These are phyloP conservation scores for Falco columbarius DNA, from an alignment of 2,797 vertebrate genomes.

Conservation along the genomic window DNA sequence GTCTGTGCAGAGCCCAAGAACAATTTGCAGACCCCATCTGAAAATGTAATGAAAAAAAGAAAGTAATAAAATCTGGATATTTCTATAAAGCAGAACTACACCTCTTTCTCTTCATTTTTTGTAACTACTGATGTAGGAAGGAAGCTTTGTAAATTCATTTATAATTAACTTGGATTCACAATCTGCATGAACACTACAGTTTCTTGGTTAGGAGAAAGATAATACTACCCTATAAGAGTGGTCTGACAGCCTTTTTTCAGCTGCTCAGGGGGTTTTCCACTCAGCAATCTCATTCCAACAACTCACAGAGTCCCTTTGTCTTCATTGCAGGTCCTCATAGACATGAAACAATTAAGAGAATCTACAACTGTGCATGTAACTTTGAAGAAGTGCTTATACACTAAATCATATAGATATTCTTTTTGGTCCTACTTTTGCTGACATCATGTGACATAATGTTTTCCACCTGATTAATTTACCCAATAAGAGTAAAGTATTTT, in stretches of 20 bases:
- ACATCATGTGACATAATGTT: neutral
- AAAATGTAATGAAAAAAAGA: neutral
- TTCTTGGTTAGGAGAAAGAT: neutral
- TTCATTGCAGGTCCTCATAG: neutral
- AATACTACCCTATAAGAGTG: neutral
- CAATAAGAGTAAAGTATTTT: neutral
- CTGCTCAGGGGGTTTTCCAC: neutral
- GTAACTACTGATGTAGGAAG: neutral
- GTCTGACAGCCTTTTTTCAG: neutral
- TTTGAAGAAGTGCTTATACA: neutral
- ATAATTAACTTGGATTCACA: neutral
- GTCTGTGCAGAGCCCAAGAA: neutral
- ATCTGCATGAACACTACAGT: neutral
- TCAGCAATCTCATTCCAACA: neutral
- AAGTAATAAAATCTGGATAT: neutral
- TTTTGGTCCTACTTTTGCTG: neutral
- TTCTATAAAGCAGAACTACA: neutral
- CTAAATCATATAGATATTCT: neutral
- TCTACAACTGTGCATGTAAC: neutral
- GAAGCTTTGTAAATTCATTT: neutral
- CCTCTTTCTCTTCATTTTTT: neutral
- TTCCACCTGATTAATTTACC: neutral
- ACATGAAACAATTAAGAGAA: neutral
- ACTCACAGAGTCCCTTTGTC: neutral
- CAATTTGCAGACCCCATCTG: neutral